Base-by-base conservation (phyloP, 2,797 vertebrate species). In the Sebastes iracundus region DNA sequence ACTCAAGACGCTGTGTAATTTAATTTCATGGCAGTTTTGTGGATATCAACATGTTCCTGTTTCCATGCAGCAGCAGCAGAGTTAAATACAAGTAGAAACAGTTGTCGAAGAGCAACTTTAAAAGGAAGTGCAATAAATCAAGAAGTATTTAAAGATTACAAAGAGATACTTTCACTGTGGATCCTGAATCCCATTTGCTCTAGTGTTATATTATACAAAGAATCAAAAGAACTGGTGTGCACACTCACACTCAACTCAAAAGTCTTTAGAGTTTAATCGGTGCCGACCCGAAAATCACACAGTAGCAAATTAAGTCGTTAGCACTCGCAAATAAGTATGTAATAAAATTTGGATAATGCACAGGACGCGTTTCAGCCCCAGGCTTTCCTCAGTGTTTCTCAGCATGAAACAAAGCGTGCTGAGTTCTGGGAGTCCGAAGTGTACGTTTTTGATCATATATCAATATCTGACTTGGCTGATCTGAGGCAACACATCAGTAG, bases 21-120 rank as follows among this genome's bases (percentile, higher is more conserved):
- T 61, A 1, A 68, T 83, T 75, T 78, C 14, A 61, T 60, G n/a
- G 60, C 20, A 33, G 32, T 81, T 79, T 81, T 69, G 61, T 70
- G 28, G 46, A 55, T 60, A 6, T 42, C n/a, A 72, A 56, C 25
- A 13, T 35, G 28, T 30, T 66, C 25, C 4, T 23, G 38, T 73
- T 60, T 35, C 3, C 23, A 32, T n/a, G 12, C 59, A 12, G 20
- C 20, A 33, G 12, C 23, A 38, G 18, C n/a, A 33, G 6, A 65
- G 8, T 30, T 25, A 42, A 38, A 38, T 35, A 22, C 2, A 60
- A 46, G 2, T 55, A 1, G 18, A 7, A 52, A 32, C 9, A 56
- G n/a, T 59, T 49, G 22, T 20, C 2, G 4, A 55, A 32, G 23
- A 72, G 1, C 30, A 10, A 33, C 6, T 27, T 61, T 9, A 23